Evolutionary conservation across 2,888 invertebrate genomes (phyloP).

Genomic region (Eupelmus urozonus): DNA sequence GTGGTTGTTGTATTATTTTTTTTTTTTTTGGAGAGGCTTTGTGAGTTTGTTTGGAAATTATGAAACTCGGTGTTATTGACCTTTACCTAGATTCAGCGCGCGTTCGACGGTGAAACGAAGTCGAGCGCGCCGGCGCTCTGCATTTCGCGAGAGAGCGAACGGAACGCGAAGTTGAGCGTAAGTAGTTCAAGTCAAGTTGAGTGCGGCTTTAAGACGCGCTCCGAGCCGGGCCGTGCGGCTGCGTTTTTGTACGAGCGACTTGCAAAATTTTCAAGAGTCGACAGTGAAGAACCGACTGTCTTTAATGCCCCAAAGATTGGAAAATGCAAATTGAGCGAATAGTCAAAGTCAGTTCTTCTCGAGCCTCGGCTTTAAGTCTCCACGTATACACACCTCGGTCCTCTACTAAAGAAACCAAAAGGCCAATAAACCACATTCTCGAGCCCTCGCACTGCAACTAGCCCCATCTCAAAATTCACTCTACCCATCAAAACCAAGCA

Average conservation of each 20-base stretch:
- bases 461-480: no score
- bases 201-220: not conserved
- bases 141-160: not conserved
- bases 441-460: not conserved
- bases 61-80: not conserved
- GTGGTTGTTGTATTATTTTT: not conserved
- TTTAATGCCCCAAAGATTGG: not conserved
- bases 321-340: not conserved
- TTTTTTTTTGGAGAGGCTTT: not conserved
- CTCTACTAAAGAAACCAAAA: not conserved
- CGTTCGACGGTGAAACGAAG: not conserved
- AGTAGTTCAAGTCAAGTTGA: slow-evolving; percentile 34
- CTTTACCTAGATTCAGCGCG: not conserved
- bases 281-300: no score
- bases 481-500: no score
- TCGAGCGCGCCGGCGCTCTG: not conserved
- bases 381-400: not conserved
- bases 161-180: not conserved
- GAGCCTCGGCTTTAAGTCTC: no score
- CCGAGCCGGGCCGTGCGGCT: no score
- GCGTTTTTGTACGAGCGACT: no score
- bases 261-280: no score
- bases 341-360: no score
- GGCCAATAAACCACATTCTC: not conserved
- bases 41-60: not conserved